phyloP scores from a whole-genome alignment of 30 jellyfish, hydroid and myxozoan genomes.

The Sanderia malayensis region DNA sequence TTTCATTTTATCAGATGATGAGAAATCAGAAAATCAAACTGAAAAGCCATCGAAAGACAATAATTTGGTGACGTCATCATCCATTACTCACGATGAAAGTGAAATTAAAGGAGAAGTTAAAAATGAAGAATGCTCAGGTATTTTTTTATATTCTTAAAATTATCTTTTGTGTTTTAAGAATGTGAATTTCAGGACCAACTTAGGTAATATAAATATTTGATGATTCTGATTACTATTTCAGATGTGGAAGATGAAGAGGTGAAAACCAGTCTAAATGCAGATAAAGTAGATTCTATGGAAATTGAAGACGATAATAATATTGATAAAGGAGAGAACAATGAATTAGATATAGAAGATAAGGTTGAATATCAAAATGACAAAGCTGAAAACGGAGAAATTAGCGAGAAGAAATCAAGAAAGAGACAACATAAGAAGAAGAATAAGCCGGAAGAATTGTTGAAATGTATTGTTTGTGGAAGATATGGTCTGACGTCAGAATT shows the following conservation, averaged over 20 bases:
- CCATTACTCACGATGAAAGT: too few relatives aligned
- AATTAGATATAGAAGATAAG: neutral
- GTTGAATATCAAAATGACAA: neutral
- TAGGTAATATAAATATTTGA: too few relatives aligned
- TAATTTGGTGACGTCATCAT: too few relatives aligned
- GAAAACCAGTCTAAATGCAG: neutral
- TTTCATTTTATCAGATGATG: too few relatives aligned
- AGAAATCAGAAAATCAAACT: too few relatives aligned
- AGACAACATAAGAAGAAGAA: slow-evolving; percentile 54
- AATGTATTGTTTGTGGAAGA: slow-evolving; percentile 94
- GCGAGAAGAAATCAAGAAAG: slow-evolving; percentile 35
- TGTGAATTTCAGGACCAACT: too few relatives aligned
- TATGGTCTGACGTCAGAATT: slow-evolving; percentile 91
- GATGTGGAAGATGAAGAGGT: neutral
- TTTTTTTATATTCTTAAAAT: too few relatives aligned
- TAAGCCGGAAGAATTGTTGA: slow-evolving; percentile 76
- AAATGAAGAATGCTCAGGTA: too few relatives aligned
- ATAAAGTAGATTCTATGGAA: neutral
- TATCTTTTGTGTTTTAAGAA: too few relatives aligned
- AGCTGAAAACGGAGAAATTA: neutral
- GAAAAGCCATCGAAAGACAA: too few relatives aligned
- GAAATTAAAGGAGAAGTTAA: too few relatives aligned
- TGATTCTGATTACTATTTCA: too few relatives aligned
- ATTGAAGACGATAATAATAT: neutral
- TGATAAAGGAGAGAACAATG: neutral